Conservation (phyloP, 1,140 invertebrate species). For the Cyrtorhinus lividipennis region DNA sequence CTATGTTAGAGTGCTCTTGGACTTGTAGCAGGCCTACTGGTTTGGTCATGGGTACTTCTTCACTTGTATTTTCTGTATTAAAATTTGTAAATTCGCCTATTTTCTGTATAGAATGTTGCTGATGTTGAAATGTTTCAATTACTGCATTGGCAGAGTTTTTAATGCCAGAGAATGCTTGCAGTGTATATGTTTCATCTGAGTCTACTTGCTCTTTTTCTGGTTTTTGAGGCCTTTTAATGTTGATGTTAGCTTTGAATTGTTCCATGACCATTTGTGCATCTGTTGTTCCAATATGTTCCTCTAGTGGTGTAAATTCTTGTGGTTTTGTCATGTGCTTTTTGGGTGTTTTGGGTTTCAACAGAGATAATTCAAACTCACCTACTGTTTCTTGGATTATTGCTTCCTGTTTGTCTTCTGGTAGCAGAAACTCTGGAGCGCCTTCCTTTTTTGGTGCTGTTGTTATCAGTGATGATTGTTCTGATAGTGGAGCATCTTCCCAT, state of each 20-base stretch:
- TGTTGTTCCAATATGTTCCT: background rate
- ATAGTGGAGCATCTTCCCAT: slow-evolving; percentile 11
- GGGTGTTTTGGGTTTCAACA: too few species aligned
- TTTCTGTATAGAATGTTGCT: background rate
- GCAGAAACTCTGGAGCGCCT: background rate
- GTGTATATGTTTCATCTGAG: background rate
- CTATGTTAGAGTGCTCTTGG: background rate
- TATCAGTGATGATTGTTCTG: slow-evolving; percentile 7
- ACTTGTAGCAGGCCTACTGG: too few species aligned
- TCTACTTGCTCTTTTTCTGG: background rate
- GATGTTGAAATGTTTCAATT: background rate
- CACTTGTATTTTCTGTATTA: too few species aligned
- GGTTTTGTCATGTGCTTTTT: too few species aligned
- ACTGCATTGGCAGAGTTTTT: background rate
- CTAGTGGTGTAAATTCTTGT: background rate
- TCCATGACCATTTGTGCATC: background rate
- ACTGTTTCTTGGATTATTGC: background rate
- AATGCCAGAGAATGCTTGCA: too few species aligned
- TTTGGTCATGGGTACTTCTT: too few species aligned
- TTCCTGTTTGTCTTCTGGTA: background rate
- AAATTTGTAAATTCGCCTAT: too few species aligned
- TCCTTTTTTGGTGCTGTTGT: slow-evolving; percentile 9
- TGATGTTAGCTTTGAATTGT: background rate
- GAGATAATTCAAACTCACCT: slow-evolving; percentile 10
- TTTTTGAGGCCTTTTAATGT: background rate